Evolutionary conservation across 2,113 vertebrate species (phyloP).

Genomic region (Myxocyprinus asiaticus): DNA sequence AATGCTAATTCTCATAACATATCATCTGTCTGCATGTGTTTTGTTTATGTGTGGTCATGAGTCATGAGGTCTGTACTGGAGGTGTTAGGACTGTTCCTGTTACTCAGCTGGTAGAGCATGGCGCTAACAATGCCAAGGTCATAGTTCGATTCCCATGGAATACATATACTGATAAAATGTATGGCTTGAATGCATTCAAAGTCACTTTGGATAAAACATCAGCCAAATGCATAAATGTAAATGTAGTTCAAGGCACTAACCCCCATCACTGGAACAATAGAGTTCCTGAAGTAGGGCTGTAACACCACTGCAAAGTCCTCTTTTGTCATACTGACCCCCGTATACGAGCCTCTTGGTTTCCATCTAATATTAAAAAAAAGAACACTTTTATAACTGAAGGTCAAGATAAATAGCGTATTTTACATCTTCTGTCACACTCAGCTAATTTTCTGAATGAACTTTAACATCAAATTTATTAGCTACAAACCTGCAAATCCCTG

Average conservation of each 20-base stretch:
- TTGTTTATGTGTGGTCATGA: background rate
- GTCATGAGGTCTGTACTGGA: background rate
- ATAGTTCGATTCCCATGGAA: no score
- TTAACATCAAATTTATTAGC: background rate
- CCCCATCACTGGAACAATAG: slow-evolving; percentile 72
- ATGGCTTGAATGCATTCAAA: no score
- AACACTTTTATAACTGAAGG: background rate
- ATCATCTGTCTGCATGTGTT: no score
- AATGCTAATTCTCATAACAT: no score
- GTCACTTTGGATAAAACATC: no score
- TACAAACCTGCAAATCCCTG: slow-evolving; percentile 82
- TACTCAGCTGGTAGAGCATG: no score
- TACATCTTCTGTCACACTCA: background rate
- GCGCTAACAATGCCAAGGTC: no score
- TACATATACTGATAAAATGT: no score
- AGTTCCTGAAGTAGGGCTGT: slow-evolving; percentile 86
- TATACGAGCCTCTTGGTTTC: slow-evolving; percentile 68
- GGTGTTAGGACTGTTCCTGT: background rate
- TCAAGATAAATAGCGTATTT: background rate
- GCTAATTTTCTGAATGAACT: background rate
- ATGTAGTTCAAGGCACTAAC: slow-evolving; percentile 68
- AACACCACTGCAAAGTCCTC: slow-evolving; percentile 84
- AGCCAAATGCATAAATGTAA: no score
- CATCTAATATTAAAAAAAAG: slow-evolving; percentile 54
- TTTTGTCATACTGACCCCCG: slow-evolving; percentile 67